Percentiles rank a stretch among this genome's conserved stretches.
These are phyloP conservation scores for Phengaris arion DNA, from an alignment of 2,888 invertebrate genomes.

Conservation along the genomic window DNA sequence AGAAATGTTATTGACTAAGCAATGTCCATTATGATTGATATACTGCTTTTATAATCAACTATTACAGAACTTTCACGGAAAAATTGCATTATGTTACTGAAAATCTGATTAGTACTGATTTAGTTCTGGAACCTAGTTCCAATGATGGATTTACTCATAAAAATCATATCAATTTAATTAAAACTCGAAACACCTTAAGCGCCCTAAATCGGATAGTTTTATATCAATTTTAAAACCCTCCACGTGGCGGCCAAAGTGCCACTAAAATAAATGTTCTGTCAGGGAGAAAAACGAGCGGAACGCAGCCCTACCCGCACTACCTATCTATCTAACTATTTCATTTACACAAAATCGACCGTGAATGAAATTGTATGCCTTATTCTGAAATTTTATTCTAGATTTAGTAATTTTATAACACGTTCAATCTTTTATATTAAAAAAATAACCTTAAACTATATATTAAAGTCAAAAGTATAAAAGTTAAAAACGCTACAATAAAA, in stretches of 20 bases:
- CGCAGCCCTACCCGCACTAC: slow-evolving; percentile 44
- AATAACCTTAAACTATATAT: too few relatives aligned
- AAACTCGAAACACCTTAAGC: slow-evolving; percentile 36
- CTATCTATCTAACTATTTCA: slow-evolving; percentile 47
- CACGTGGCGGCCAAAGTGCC: slow-evolving; percentile 65
- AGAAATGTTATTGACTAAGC: too few relatives aligned
- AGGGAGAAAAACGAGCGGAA: slow-evolving; percentile 74
- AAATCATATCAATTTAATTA: not conserved
- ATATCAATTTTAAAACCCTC: slow-evolving; percentile 69
- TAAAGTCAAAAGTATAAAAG: too few relatives aligned
- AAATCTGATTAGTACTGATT: too few relatives aligned
- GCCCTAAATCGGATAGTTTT: slow-evolving; percentile 59
- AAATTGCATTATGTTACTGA: too few relatives aligned
- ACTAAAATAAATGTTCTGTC: slow-evolving; percentile 77
- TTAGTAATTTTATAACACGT: not conserved
- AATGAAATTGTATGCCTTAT: slow-evolving; percentile 40
- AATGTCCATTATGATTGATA: too few relatives aligned
- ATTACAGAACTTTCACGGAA: too few relatives aligned
- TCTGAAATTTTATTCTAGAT: not conserved
- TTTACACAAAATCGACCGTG: slow-evolving; percentile 54
- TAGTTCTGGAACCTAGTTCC: not conserved
- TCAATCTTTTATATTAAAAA: too few relatives aligned
- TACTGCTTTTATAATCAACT: too few relatives aligned
- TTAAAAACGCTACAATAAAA: too few relatives aligned
- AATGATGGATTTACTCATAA: not conserved